Conservation (phyloP, 1,140 invertebrate species). For the Macrobrachium nipponense region DNA sequence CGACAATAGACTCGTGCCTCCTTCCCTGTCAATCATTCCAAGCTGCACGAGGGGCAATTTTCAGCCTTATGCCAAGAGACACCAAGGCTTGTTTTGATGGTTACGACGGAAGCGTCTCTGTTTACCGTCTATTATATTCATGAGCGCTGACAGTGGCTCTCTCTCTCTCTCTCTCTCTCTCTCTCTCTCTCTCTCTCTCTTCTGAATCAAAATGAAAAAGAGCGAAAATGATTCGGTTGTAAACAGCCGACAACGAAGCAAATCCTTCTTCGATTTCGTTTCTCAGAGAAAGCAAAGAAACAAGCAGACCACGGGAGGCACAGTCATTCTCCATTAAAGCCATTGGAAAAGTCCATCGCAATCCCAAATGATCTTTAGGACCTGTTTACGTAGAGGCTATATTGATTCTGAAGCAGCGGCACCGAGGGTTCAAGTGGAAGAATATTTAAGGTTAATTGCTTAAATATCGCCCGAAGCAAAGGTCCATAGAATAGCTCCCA, state of each 20-base stretch:
- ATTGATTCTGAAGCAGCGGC: background rate
- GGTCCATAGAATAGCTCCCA: slow-evolving; percentile 27
- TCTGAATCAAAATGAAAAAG: background rate
- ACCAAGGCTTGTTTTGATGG: too few relatives aligned
- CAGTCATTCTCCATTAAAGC: too few relatives aligned
- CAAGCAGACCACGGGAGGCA: too few relatives aligned
- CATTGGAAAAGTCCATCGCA: background rate
- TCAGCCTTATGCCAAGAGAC: too few relatives aligned
- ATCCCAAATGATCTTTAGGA: background rate
- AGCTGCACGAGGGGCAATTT: too few relatives aligned
- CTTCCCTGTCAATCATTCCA: slow-evolving; percentile 30
- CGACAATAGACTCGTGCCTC: slow-evolving; percentile 34
- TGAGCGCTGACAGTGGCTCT: background rate
- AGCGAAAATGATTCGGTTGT: background rate
- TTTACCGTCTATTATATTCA: too few relatives aligned
- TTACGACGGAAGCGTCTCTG: background rate
- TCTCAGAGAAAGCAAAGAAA: too few relatives aligned
- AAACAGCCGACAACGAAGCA: too few relatives aligned
- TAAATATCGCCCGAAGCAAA: slow-evolving; percentile 47
- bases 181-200: background rate
- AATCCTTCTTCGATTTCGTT: too few relatives aligned
- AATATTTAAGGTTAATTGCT: slow-evolving; percentile 56
- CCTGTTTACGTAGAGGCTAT: background rate
- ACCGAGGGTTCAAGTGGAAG: slow-evolving; percentile 3
- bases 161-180: background rate